These are phyloP conservation scores for Papilio polytes DNA, from an alignment of 1,140 invertebrate species.

Conservation along the genomic window DNA sequence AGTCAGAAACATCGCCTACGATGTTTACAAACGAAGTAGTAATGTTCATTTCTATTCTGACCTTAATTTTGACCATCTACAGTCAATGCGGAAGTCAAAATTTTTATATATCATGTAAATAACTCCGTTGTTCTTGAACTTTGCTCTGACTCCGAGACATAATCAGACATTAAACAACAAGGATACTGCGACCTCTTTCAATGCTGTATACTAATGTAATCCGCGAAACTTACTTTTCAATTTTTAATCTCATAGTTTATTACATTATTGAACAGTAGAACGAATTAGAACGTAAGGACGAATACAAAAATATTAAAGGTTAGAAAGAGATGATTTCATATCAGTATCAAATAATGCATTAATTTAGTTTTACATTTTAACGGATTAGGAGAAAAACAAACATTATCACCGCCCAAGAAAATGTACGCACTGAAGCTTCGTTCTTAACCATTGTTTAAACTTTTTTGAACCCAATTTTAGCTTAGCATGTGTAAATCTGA, in stretches of 20 bases:
- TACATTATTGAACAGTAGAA: neutral
- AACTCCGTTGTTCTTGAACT: constrained; percentile 39
- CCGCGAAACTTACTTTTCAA: neutral
- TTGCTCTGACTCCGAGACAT: constrained; percentile 32
- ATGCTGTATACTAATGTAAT: neutral
- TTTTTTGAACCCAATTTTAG: neutral
- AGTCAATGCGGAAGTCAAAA: constrained; percentile 34
- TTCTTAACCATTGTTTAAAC: no score
- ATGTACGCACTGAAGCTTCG: no score
- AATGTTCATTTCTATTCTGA: neutral
- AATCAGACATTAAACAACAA: constrained; percentile 31
- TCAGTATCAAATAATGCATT: no score
- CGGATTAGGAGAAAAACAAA: no score
- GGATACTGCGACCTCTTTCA: neutral
- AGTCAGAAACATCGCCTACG: neutral
- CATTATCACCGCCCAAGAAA: no score
- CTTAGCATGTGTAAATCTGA: neutral
- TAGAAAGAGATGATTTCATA: no score
- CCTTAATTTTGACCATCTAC: constrained; percentile 25
- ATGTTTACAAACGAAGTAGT: neutral
- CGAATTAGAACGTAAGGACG: no score
- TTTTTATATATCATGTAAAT: constrained; percentile 15
- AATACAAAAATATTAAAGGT: no score
- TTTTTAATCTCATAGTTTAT: neutral
- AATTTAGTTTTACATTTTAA: no score